Base-by-base conservation (phyloP, 2,113 vertebrate species). In the Tricholaema leucomelas region DNA sequence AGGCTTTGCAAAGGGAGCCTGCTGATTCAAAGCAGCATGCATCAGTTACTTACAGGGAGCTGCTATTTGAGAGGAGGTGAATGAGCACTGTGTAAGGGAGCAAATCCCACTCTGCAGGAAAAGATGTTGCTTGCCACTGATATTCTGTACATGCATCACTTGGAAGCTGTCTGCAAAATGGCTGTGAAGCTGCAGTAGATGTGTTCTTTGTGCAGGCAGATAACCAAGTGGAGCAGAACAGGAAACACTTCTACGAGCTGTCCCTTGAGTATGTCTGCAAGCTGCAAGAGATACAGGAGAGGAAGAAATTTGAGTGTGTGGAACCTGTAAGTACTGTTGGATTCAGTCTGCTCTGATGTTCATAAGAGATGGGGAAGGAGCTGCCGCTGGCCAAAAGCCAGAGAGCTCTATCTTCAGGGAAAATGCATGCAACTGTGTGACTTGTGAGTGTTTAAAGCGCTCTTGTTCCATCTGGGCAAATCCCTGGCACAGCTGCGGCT, bases 281-380 rank as follows among this genome's bases (percentile, higher is more conserved):
- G 91, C 94, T 99, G 81, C 99, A 99, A 97, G 99, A 99, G 94
- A 99, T 99, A 94, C 99, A 99, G 95, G 99, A 99, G 94, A 97
- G 99, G 81, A 99, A 99, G 97, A 99, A 99, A 95, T 99, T 99
- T 96, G 99, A 99, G 82, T 99, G 99, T 88, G 99, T 99, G 93
- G 99, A 99, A 81, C 99, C 99, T 65, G 99, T 99, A 96, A 99
- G 99, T 98, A 96, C 36, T 7, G 2, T 12, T 42, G 56, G 85
- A 55, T 85, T 73, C 63, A 70, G 9, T 18, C 70, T 58, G 3
- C 19, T 2, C 38, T 54, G 0, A 8, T 30, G 40, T 59, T 28
- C 19, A 2, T 20, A 48, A 58, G 50, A 31, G 21, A 9, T 1
- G 9, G 44, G 73, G 59, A 31, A 56, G 33, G 56, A 81, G 40